Evolutionary conservation across 92 coral and sea anemone genomes (phyloP).

Genomic region (Palythoa grandiflora): DNA sequence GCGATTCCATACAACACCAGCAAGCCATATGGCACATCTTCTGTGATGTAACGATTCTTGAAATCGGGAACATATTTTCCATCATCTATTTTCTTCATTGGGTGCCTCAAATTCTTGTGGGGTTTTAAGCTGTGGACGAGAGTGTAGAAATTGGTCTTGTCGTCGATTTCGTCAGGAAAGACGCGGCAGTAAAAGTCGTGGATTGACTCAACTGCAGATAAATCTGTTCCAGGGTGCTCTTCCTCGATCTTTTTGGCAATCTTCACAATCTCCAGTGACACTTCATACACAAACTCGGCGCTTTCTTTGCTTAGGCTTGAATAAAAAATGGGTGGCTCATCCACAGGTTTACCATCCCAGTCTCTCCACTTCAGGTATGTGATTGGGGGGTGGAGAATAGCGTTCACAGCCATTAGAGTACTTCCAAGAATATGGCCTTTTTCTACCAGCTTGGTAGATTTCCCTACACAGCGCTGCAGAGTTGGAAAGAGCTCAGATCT

Average conservation of each 20-base stretch:
- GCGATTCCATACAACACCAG: constrained; percentile 10
- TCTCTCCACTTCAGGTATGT: constrained; percentile 65
- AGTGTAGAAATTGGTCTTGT: constrained; percentile 59
- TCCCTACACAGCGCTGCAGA: constrained; percentile 61
- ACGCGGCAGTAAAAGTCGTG: constrained; percentile 18
- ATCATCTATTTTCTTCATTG: constrained; percentile 49
- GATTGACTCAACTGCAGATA: constrained; percentile 8
- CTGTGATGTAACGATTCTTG: no score
- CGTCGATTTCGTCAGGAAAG: constrained; percentile 55
- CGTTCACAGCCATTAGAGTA: constrained; percentile 62
- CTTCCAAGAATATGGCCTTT: constrained; percentile 65
- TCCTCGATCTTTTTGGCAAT: constrained; percentile 25
- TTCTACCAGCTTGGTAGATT: constrained; percentile 41
- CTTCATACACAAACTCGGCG: constrained; percentile 44
- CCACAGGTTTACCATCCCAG: constrained; percentile 74
- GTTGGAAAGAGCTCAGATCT: constrained; percentile 57
- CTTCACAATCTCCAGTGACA: constrained; percentile 22
- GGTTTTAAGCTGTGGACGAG: constrained; percentile 54
- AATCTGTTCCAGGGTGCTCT: constrained; percentile 14
- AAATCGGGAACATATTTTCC: no score
- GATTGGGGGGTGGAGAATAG: constrained; percentile 61
- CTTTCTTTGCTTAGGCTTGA: constrained; percentile 50
- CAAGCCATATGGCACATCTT: no score
- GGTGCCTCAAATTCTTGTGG: constrained; percentile 61
- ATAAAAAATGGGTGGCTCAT: constrained; percentile 69